Base-by-base conservation (phyloP, 1,140 invertebrate species). In the Pomacea maculata region DNA sequence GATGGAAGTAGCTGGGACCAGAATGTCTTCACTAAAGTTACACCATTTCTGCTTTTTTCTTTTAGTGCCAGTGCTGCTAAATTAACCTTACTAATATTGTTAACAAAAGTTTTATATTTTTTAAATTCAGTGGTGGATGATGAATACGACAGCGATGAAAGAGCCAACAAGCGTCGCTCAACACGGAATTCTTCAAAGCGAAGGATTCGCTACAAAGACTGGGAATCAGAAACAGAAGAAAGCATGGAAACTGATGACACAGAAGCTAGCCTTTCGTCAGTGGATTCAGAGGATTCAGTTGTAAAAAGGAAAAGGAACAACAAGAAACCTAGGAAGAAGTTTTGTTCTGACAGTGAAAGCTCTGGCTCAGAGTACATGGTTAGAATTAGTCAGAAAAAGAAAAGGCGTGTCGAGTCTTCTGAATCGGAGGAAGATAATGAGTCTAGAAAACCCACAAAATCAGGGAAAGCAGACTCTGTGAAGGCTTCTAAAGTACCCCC, bases 61-160 rank as follows among this genome's bases (percentile, higher is more conserved):
- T 45, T 45, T 45, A 45, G 3, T 45, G 34, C 1, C 34, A 45
- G 34, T 45, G 21, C 19, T 55, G 12, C 64, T 21, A 21, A 12
- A 55, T 6, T 55, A 52, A 25, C 25, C 29, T 17, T 61, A 1
- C 65, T 57, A 1, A 25, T 64, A 10, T 19, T 29, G 10, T 61
- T 72, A 21, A 73, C 45, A 74, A 11, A 21, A 17, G 34, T 79
- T 68, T 72, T 65, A 74, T 80, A 75, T 71, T 64, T 45, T 72
- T 55, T 88, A 25, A 25, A 25, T 88, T 54, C 83, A 89, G 88
- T 89, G 54, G 87, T 87, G 25, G 87, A 87, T 80, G 86, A 87
- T 79, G 88, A 88, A 29, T 87, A 87, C 82, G 86, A 88, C 65
- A 88, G 87, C 85, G 88, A 89, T 79, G 86, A 88, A 52, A 75